Base-by-base conservation (phyloP, 2,888 invertebrate genomes). In the Lydus trimaculatus region DNA sequence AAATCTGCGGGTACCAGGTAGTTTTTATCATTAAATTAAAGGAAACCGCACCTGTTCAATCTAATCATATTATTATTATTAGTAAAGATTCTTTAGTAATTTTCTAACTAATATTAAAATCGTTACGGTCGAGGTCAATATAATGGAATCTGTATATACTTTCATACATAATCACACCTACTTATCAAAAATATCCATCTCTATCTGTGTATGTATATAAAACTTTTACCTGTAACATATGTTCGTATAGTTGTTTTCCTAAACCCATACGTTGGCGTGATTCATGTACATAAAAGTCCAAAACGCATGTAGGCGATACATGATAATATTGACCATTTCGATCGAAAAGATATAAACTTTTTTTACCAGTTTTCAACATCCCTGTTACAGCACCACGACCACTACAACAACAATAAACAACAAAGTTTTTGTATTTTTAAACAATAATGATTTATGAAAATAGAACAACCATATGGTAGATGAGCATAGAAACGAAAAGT, bases 261-360 rank as follows among this genome's bases (percentile, higher is more conserved):
- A 91, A 89, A 2, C 98, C 98, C 82, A 89, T 89, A 65, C 98
- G 90, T 85, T 98, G 98, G 60, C 91, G 89, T 2, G 92, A 90
- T 82, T 92, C 92, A 80, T 94, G 90, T 28, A 99, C 90, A 85
- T 94, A 99, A 87, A 99, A 98, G 85, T 99, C 98, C 61, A 99
- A 89, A 66, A 98, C 90, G 84, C 97, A 98, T 15, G 95, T 87
- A 0, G 97, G 93, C 73, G 92, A 90, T 67, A 94, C 88, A 84
- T 96, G 94, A 82, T 91, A 92, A 75, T 93, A 91, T 61, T 87
- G 86, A 17, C 91, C 92, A 65, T 86, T 84, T 76, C 89, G 88
- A 83, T 95, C 94, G 83, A 91, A 92, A 63, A 98, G 89, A 87
- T 94, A 99, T 64, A 99, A 87, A 80, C 94, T 93, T 87, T 98